Percentiles rank a stretch among this genome's conserved stretches.
These are phyloP conservation scores for Adineta ricciae DNA, from an alignment of 2,888 invertebrate genomes.

Conservation along the genomic window DNA sequence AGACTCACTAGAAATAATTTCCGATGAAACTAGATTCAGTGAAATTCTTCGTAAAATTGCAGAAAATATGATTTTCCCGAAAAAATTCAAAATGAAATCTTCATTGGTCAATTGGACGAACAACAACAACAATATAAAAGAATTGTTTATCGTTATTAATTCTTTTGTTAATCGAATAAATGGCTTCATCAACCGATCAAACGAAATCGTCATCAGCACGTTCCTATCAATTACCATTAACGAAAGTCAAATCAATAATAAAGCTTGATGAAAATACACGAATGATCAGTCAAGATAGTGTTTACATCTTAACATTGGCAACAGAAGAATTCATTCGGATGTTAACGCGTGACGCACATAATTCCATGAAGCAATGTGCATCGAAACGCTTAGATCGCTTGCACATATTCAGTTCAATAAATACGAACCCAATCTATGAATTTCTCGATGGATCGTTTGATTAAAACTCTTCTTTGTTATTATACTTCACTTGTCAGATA, in stretches of 20 bases:
- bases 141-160: neutral
- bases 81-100: neutral
- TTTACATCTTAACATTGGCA: neutral
- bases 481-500: neutral
- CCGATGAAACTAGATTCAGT: neutral
- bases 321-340: constrained; percentile 2
- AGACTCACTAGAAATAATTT: neutral
- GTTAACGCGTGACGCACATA: neutral
- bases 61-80: neutral
- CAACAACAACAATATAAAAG: neutral
- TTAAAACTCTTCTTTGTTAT: neutral
- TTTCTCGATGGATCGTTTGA: constrained; percentile 8
- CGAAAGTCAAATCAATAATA: neutral
- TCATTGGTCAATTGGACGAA: neutral
- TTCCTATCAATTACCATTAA: neutral
- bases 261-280: constrained; percentile 8
- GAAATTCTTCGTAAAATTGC: neutral
- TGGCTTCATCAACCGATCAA: neutral
- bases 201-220: neutral
- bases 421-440: neutral
- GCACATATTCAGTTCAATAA: neutral
- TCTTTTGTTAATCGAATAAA: neutral
- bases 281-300: constrained; percentile 18
- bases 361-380: constrained; percentile 4
- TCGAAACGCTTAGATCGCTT: neutral